A percentile compares a stretch with the other conserved stretches of the same genome.
phyloP scores from a whole-genome alignment of 2,797 vertebrate genomes.

The Coregonus sp. region DNA sequence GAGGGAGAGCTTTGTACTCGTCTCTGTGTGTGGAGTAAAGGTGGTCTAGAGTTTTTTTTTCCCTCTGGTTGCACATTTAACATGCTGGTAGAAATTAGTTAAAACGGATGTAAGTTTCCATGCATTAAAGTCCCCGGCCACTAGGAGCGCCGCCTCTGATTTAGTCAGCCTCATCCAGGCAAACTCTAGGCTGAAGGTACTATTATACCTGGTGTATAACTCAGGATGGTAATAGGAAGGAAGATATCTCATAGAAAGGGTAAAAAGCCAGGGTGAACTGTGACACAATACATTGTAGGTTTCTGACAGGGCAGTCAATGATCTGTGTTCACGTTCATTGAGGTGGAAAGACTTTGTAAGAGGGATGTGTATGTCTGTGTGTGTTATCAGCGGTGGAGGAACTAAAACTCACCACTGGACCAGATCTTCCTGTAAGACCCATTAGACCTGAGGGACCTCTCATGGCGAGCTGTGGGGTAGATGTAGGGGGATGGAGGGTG shows the following conservation, averaged over 20 bases:
- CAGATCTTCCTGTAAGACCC: constrained; percentile 97
- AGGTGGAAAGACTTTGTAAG: constrained; percentile 3
- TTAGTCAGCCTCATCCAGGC: no score
- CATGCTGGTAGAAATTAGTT: no score
- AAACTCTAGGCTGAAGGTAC: neutral
- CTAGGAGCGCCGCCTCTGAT: no score
- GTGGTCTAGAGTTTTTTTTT: no score
- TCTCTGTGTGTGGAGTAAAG: no score
- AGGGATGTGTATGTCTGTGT: no score
- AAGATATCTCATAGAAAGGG: neutral
- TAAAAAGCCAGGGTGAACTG: neutral
- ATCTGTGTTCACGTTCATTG: neutral
- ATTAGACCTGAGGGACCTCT: constrained; percentile 94
- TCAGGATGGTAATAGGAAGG: neutral
- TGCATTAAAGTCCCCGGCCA: no score
- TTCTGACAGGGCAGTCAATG: neutral
- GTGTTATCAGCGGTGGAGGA: neutral
- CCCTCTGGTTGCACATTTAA: no score
- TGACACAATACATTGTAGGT: neutral
- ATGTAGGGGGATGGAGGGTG: neutral
- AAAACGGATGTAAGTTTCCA: no score
- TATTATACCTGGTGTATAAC: neutral
- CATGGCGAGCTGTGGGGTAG: constrained; percentile 87
- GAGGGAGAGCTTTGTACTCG: no score
- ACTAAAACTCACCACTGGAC: constrained; percentile 90